Conservation (phyloP, 2,113 vertebrate species). For the Erythrocercus mccallii region DNA sequence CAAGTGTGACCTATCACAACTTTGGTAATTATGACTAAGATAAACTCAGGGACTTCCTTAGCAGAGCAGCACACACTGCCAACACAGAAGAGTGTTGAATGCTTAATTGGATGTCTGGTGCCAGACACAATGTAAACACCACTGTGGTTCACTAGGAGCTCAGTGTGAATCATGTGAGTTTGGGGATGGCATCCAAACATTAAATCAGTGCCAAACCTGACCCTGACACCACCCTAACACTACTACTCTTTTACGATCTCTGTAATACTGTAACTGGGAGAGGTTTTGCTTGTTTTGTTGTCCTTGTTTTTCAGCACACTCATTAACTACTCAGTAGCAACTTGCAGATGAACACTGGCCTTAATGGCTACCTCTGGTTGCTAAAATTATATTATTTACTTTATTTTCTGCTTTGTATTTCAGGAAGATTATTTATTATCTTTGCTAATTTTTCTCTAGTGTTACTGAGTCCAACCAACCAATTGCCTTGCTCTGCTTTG, state of each 20-base stretch:
- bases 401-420: background rate
- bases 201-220: background rate
- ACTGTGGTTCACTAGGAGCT: background rate
- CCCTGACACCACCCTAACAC: background rate
- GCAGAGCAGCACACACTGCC: background rate
- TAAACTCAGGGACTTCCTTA: background rate
- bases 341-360: background rate
- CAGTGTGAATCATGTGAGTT: background rate
- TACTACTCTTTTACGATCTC: background rate
- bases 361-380: background rate
- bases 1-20: background rate
- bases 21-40: background rate
- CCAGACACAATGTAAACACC: background rate
- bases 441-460: background rate
- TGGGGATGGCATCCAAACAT: background rate
- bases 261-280: background rate
- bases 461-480: background rate
- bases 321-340: background rate
- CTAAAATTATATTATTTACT: background rate
- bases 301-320: background rate
- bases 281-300: background rate
- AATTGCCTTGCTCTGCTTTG: background rate
- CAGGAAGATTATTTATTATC: background rate
- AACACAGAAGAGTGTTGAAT: background rate
- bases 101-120: background rate